Conservation (phyloP, 2,113 vertebrate species). For the Uropsilus gracilis region DNA sequence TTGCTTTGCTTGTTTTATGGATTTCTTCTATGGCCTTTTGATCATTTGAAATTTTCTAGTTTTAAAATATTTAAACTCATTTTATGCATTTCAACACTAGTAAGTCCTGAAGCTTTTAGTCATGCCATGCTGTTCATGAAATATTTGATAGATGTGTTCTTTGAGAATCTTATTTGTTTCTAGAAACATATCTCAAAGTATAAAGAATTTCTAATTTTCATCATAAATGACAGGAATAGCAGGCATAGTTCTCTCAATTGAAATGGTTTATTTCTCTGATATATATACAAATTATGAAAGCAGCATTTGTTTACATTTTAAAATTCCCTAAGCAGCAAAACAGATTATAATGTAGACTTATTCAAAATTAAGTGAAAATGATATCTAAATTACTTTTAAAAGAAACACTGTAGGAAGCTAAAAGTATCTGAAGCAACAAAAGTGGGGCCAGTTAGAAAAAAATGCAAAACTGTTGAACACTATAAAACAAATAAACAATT, state of each 20-base stretch:
- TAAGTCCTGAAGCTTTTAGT: constrained; percentile 39
- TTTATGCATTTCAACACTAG: constrained; percentile 21
- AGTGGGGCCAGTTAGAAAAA: background rate
- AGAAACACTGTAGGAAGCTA: background rate
- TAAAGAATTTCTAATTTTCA: constrained; percentile 42
- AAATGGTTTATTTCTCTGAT: constrained; percentile 36
- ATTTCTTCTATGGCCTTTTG: background rate
- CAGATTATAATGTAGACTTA: background rate
- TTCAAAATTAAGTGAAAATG: constrained; percentile 52
- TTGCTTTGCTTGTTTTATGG: background rate
- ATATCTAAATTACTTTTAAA: constrained; percentile 15
- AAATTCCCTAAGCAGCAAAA: constrained; percentile 26
- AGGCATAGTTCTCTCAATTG: constrained; percentile 35
- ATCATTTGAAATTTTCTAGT: constrained; percentile 2
- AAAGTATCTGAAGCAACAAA: background rate
- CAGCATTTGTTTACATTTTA: constrained; percentile 32
- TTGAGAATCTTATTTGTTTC: constrained; percentile 34
- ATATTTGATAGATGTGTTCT: constrained; percentile 42
- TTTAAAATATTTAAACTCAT: background rate
- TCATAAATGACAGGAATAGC: constrained; percentile 23
- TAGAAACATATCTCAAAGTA: constrained; percentile 44
- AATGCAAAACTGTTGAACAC: constrained; percentile 9
- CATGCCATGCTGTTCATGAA: constrained; percentile 39
- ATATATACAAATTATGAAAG: constrained; percentile 46
- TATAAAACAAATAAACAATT: constrained; percentile 22